Evolutionary conservation across 2,888 invertebrate genomes (phyloP).

Genomic region (Leptopilina myrica): DNA sequence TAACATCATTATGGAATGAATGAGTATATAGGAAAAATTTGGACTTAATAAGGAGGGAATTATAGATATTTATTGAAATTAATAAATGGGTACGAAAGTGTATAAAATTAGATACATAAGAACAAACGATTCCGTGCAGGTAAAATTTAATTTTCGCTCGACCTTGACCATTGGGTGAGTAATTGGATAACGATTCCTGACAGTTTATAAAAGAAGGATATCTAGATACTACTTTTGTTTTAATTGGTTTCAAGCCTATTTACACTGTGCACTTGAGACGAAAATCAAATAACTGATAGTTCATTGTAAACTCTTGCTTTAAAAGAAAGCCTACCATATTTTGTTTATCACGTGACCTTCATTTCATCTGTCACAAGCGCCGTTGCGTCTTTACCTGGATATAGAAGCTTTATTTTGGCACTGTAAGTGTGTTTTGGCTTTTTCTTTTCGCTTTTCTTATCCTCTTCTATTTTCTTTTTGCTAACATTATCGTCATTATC

Average conservation of each 20-base stretch:
- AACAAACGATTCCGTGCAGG: slow-evolving; percentile 23
- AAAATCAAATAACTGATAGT: slow-evolving; percentile 31
- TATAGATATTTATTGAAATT: too few species aligned
- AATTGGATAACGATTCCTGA: slow-evolving; percentile 19
- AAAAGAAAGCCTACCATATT: slow-evolving; percentile 67
- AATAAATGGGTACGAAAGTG: background rate
- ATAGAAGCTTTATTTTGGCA: slow-evolving; percentile 64
- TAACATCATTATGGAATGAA: background rate
- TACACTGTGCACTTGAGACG: slow-evolving; percentile 34
- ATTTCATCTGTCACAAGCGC: slow-evolving; percentile 70
- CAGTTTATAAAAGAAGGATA: background rate
- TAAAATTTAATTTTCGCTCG: slow-evolving; percentile 12
- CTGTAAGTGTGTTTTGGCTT: slow-evolving; percentile 52
- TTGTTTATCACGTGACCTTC: slow-evolving; percentile 67
- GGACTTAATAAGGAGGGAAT: background rate
- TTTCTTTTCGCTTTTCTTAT: slow-evolving; percentile 67
- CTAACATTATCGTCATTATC: slow-evolving; percentile 62
- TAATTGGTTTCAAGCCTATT: slow-evolving; percentile 26
- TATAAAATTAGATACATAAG: background rate
- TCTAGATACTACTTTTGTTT: background rate
- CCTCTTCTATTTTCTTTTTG: slow-evolving; percentile 80
- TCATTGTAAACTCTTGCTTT: slow-evolving; percentile 54
- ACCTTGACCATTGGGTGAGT: slow-evolving; percentile 33
- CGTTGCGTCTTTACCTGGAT: slow-evolving; percentile 72
- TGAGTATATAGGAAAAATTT: background rate